phyloP scores from a whole-genome alignment of 2,113 vertebrate species.

The Varanus salvator region DNA sequence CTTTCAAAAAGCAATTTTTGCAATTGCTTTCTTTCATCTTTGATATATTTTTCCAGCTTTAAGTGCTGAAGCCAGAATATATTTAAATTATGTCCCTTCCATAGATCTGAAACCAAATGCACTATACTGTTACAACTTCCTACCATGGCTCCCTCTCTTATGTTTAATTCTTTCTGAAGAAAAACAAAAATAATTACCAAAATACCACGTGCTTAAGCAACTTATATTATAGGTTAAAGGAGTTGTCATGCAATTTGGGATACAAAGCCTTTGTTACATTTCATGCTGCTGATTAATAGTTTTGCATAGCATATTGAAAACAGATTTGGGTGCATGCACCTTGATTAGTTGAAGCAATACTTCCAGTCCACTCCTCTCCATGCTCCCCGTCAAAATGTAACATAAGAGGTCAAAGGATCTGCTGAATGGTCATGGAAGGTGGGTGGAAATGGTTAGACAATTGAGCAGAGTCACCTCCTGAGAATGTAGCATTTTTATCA shows the following conservation, averaged over 20 bases:
- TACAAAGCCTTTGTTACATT: background rate
- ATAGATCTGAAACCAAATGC: background rate
- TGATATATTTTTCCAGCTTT: background rate
- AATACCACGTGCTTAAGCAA: background rate
- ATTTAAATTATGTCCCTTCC: background rate
- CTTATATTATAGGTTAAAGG: background rate
- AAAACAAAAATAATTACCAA: background rate
- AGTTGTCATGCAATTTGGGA: background rate
- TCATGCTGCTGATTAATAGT: background rate
- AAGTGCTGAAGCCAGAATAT: background rate
- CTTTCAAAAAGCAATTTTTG: background rate
- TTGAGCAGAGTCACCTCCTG: too few species aligned
- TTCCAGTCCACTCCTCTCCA: too few species aligned
- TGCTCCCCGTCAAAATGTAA: too few species aligned
- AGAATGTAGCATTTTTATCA: too few species aligned
- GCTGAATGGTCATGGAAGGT: too few species aligned
- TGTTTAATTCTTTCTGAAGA: background rate
- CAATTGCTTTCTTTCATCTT: background rate
- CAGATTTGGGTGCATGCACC: too few species aligned
- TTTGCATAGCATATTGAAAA: background rate
- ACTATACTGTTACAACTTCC: background rate
- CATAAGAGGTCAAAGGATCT: too few species aligned
- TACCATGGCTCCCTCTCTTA: background rate
- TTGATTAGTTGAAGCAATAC: too few species aligned
- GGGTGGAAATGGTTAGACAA: too few species aligned